Percentiles rank a stretch among this genome's conserved stretches.
Evolutionary conservation across 1,140 invertebrate genomes (phyloP).

Genomic region (Brachionus koreanus): DNA sequence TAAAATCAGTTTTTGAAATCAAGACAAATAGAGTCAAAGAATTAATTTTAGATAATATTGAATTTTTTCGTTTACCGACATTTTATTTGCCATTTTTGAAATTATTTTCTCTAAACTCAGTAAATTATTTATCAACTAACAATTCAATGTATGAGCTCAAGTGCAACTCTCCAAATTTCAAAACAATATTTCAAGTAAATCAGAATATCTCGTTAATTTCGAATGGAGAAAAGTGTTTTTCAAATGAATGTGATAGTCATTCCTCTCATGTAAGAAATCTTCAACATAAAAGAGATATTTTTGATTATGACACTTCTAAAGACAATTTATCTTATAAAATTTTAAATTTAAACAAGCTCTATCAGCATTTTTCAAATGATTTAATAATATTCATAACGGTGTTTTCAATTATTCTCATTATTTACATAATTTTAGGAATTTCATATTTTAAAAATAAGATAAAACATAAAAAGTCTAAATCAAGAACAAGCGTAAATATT

Average conservation of each 20-base stretch:
- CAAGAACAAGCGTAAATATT: neutral
- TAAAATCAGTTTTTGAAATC: neutral
- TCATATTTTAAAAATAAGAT: neutral
- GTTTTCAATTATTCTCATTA: neutral
- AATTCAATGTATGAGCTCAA: neutral
- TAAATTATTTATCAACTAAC: neutral
- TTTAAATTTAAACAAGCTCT: neutral
- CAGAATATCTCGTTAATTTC: neutral
- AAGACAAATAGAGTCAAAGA: neutral
- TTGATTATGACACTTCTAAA: neutral
- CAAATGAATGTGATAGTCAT: neutral
- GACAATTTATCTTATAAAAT: neutral
- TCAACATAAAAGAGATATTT: neutral
- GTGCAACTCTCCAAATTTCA: neutral
- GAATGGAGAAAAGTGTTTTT: neutral
- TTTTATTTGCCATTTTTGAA: neutral
- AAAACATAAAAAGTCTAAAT: neutral
- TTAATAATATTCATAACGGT: neutral
- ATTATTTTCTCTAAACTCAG: neutral
- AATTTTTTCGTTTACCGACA: neutral
- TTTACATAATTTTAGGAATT: neutral
- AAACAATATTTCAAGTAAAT: neutral
- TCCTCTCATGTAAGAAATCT: neutral
- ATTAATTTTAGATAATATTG: neutral
- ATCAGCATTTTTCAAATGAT: neutral